Conservation (phyloP, 2,113 vertebrate species). For the Centrocercus urophasianus region DNA sequence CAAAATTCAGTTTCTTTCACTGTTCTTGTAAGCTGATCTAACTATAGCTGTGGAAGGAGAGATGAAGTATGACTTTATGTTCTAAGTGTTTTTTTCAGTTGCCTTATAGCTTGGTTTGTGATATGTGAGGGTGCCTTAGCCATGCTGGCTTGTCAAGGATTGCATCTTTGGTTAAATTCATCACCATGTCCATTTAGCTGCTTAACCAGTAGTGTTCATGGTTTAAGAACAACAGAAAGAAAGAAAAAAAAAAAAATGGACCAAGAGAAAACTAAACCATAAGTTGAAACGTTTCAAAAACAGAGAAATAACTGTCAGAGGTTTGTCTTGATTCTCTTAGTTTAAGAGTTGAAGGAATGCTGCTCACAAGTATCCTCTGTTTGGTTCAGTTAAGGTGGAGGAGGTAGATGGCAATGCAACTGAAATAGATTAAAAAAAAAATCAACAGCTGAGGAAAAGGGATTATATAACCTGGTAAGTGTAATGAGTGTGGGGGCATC, state of each 20-base stretch:
- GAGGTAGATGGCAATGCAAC: neutral
- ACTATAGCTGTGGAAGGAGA: neutral
- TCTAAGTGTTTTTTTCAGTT: neutral
- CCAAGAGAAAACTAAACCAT: neutral
- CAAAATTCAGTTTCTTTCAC: neutral
- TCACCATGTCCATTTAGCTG: neutral
- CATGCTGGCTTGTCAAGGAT: neutral
- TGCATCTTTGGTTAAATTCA: neutral
- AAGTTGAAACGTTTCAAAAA: neutral
- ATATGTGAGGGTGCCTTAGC: neutral
- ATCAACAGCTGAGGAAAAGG: neutral
- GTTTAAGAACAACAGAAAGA: neutral
- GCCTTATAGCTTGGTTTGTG: neutral
- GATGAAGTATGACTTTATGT: neutral
- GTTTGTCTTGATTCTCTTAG: neutral
- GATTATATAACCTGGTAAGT: neutral
- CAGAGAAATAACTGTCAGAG: neutral
- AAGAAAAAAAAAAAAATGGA: too few species aligned
- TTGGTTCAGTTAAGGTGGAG: neutral
- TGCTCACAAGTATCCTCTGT: neutral
- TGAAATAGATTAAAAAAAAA: neutral
- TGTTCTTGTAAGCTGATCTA: neutral
- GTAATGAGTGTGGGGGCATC: neutral
- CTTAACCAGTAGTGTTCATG: neutral
- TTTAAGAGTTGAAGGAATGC: neutral